Evolutionary conservation across 2,797 vertebrate genomes (phyloP), one percentile per base, ranked within the genome.

Genomic region (Hippocampus kuda): DNA sequence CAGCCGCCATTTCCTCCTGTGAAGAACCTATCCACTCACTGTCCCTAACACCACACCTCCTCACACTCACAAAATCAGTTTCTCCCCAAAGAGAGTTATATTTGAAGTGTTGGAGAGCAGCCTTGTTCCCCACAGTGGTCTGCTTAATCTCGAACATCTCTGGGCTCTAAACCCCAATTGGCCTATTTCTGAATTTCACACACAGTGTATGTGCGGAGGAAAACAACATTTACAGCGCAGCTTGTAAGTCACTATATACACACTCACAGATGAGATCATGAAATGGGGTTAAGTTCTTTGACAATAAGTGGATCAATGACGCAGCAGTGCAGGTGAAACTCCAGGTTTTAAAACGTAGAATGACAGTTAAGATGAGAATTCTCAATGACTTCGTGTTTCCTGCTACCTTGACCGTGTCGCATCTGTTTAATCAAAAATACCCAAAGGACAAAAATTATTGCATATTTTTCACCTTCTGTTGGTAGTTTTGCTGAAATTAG

Each of bases 91-190:
- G 76, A 77, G 85, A n/a, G n/a, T 84, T 88, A 85, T 83, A 88
- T 89, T 87, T 88, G 86, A 86, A 87, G 77, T 87, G 82, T 75
- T 81, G 79, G 81, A 85, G 83, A 84, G 65, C 81, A 86, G 78
- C 83, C 77, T 83, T 77, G 75, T 79, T 86, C 85, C 85, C 84
- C 77, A 83, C 79, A 83, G 87, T 86, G 86, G 82, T 77, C 83
- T 84, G 84, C 87, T 88, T 86, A 88, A 89, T 89, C 87, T 88
- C 84, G 74, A 86, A 86, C 83, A 87, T 87, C 83, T 85, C 78
- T 79, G 79, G 69, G 68, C 81, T 85, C 80, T 87, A 87, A 88
- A 88, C 84, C 84, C 81, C 83, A 85, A 86, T 85, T 83, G 84
- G 85, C 85, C 85, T 85, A 87, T 85, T 87, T 88, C 74, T 77